Percentiles rank a stretch among this genome's conserved stretches.
These are phyloP conservation scores for Pseudorhombus dupliciocellatus DNA, from an alignment of 2,113 vertebrate genomes.

Conservation along the genomic window DNA sequence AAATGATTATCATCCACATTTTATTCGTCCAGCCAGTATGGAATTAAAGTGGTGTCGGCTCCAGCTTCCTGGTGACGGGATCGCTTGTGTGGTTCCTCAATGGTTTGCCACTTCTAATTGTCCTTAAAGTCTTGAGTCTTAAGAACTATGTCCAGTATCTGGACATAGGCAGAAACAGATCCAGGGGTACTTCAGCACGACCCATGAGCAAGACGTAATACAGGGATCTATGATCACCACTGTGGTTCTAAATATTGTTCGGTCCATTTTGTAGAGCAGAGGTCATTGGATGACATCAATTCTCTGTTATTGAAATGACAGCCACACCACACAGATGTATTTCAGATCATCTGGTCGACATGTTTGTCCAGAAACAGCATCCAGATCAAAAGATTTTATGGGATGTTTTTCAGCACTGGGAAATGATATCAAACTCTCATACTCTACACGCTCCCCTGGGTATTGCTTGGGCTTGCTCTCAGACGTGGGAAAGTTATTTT, in stretches of 20 bases:
- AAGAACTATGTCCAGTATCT: too few species aligned
- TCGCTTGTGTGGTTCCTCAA: background rate
- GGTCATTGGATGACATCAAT: too few species aligned
- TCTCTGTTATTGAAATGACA: background rate
- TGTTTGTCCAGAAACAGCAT: background rate
- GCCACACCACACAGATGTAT: background rate
- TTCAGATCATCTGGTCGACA: background rate
- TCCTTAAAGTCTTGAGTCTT: too few species aligned
- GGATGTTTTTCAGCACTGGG: background rate
- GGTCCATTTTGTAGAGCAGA: too few species aligned
- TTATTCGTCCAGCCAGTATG: background rate
- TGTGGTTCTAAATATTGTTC: too few species aligned
- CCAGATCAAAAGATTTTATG: background rate
- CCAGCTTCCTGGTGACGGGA: constrained; percentile 5
- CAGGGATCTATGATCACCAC: too few species aligned
- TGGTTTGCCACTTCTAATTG: too few species aligned
- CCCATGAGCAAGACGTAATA: too few species aligned
- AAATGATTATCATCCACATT: constrained; percentile 36
- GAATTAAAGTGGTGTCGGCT: background rate
- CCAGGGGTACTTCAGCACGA: too few species aligned
- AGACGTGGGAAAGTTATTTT: constrained; percentile 30
- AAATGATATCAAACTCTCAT: background rate
- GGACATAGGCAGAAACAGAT: too few species aligned
- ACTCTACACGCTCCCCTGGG: background rate
- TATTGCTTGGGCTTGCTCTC: constrained; percentile 14